Conservation (phyloP, 2,113 vertebrate species). For the Alaudala cheleensis region DNA sequence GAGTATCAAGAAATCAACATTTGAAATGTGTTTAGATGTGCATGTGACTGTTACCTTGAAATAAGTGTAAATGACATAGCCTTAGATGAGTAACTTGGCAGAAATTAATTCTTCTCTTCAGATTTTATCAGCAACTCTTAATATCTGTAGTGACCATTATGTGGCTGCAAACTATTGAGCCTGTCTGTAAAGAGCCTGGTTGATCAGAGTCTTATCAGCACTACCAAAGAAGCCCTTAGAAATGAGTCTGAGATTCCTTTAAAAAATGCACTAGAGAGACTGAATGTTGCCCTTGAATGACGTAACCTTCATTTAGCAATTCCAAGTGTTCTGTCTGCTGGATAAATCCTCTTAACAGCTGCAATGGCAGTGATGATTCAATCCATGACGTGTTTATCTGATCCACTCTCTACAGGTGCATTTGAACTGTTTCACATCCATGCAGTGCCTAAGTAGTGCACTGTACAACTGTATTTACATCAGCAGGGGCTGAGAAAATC, state of each 20-base stretch:
- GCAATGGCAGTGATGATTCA: not conserved
- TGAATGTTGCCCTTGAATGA: not conserved
- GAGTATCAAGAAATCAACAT: not conserved
- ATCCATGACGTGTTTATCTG: not conserved
- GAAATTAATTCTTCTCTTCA: not conserved
- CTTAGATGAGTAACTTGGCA: not conserved
- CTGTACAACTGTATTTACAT: not conserved
- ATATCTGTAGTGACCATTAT: not conserved
- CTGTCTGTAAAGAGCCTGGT: not conserved
- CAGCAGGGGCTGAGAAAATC: not conserved
- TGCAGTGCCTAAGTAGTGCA: fast-evolving
- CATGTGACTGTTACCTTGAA: not conserved
- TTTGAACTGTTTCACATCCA: not conserved
- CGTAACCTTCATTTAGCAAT: not conserved
- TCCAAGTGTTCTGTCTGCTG: not conserved
- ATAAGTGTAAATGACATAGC: not conserved
- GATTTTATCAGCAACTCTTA: not conserved
- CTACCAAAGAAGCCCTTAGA: not conserved
- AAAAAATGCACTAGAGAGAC: not conserved
- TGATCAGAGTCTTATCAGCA: not conserved
- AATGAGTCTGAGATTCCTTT: not conserved
- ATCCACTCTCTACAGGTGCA: not conserved
- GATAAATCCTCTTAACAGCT: not conserved
- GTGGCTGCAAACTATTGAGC: not conserved
- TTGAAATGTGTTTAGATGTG: not conserved